These are phyloP conservation scores for Protaetia brevitarsis DNA, from an alignment of 1,140 invertebrate species.

Conservation along the genomic window DNA sequence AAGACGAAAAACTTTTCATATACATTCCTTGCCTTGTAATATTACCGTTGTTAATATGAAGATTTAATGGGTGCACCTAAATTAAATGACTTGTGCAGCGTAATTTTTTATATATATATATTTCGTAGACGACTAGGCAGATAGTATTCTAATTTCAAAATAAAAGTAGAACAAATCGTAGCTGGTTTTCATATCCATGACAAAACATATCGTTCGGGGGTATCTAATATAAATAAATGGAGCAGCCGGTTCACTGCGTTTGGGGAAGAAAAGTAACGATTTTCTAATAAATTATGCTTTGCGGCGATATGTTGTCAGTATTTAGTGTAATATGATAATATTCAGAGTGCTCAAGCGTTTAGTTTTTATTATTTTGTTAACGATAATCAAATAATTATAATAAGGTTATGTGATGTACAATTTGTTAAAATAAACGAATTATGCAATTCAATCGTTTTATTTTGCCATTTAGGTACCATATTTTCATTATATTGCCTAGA, in stretches of 20 bases:
- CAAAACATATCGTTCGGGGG: no score
- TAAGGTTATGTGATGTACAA: slow-evolving; percentile 20
- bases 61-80: not conserved
- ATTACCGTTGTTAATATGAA: not conserved
- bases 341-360: slow-evolving; percentile 21
- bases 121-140: no score
- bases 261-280: not conserved
- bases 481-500: no score
- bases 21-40: slow-evolving; percentile 15
- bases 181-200: no score
- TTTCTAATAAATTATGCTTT: not conserved
- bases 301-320: not conserved
- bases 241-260: no score
- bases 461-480: no score
- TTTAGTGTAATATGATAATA: slow-evolving; percentile 1
- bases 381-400: not conserved
- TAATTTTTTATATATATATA: not conserved
- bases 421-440: slow-evolving; percentile 22
- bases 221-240: no score
- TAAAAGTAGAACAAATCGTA: no score
- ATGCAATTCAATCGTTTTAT: no score
- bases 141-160: no score
- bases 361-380: slow-evolving; percentile 23
- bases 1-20: not conserved
- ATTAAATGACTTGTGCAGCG: not conserved